Percentiles rank a stretch among this genome's conserved stretches.
These are phyloP conservation scores for Symphodus melops DNA, from an alignment of 2,113 vertebrate genomes.

Conservation along the genomic window DNA sequence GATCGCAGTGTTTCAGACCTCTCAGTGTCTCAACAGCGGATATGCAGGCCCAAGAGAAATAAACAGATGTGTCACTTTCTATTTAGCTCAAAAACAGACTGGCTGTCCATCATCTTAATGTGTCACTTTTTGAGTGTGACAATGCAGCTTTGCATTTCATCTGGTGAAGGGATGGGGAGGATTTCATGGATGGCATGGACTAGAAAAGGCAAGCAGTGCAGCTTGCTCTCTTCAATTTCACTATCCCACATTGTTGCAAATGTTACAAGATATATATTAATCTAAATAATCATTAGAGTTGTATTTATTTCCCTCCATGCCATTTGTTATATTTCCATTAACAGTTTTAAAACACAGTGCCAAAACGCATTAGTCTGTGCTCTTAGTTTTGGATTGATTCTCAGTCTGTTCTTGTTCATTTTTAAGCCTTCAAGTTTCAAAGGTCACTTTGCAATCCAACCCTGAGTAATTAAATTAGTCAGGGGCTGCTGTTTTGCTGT, in stretches of 20 bases:
- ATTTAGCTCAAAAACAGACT: conserved; percentile 75
- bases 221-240: conserved; percentile 5
- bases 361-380: not conserved
- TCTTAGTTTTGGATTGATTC: conserved; percentile 50
- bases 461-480: conserved; percentile 75
- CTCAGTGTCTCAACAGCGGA: conserved; percentile 46
- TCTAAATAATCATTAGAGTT: not conserved
- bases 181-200: conserved; percentile 33
- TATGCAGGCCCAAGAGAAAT: conserved; percentile 74
- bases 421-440: conserved; percentile 66
- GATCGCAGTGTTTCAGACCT: conserved; percentile 49
- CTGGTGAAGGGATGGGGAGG: conserved; percentile 9
- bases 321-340: not conserved
- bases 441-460: conserved; percentile 74
- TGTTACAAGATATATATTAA: not conserved
- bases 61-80: conserved; percentile 81
- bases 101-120: conserved; percentile 75
- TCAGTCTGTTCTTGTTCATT: conserved; percentile 64
- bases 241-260: conserved; percentile 1
- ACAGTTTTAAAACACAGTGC: conserved; percentile 5
- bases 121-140: conserved; percentile 51
- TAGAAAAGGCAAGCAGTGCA: conserved; percentile 15
- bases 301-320: not conserved
- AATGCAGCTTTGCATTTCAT: conserved; percentile 57
- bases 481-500: conserved; percentile 50